Conservation (phyloP, 30 jellyfish, hydroid and myxozoan genomes). For the Morbakka virulenta region DNA sequence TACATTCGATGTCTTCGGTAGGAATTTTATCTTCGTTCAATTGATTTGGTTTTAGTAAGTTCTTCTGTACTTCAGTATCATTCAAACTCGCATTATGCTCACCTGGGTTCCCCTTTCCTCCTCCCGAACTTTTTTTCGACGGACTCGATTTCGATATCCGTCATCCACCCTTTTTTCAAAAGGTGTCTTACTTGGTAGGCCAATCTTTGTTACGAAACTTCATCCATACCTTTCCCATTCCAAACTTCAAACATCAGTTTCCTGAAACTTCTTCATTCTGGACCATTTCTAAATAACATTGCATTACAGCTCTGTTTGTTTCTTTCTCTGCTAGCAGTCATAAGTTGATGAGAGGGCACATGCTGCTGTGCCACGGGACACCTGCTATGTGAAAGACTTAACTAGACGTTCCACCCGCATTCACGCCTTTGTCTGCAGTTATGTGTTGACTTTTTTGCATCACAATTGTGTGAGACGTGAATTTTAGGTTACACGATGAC, state of each 20-base stretch:
- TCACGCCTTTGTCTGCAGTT: no score
- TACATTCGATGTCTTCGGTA: constrained; percentile 5
- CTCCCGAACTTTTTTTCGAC: neutral
- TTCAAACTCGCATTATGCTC: neutral
- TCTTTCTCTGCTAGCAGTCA: constrained; percentile 11
- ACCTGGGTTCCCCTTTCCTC: constrained; percentile 1
- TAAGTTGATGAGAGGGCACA: constrained; percentile 19
- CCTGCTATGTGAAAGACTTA: no score
- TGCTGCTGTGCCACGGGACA: no score
- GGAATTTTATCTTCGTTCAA: neutral
- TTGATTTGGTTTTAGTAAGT: constrained; percentile 5
- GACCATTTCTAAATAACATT: constrained; percentile 5
- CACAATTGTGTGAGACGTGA: no score
- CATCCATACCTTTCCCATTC: constrained; percentile 20
- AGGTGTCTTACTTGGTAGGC: constrained; percentile 21
- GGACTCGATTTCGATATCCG: constrained; percentile 9
- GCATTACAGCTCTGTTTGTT: constrained; percentile 24
- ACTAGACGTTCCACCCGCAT: no score
- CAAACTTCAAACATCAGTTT: constrained; percentile 22
- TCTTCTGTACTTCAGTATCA: no score
- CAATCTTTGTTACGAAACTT: constrained; percentile 16
- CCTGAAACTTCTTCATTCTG: constrained; percentile 24
- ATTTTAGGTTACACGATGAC: no score
- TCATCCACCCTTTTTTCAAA: neutral
- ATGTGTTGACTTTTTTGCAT: no score